Evolutionary conservation across 2,888 invertebrate species (phyloP).

Genomic region (Blastobasis lacticolella): DNA sequence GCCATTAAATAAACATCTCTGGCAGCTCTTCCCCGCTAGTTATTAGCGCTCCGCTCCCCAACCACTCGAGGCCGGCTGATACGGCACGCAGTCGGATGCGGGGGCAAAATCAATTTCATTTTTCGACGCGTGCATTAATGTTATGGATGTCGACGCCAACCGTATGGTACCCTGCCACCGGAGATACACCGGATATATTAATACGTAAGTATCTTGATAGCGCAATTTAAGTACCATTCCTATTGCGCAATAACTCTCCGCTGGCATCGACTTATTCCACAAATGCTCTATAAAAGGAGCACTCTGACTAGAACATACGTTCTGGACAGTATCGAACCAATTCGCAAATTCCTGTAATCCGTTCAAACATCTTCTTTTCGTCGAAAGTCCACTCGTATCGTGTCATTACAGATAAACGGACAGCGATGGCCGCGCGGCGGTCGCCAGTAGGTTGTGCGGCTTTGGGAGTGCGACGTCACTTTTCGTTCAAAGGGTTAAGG

Average conservation of each 20-base stretch:
- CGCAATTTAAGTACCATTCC: too few relatives aligned
- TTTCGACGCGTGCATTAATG: slow-evolving; percentile 69
- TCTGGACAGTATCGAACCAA: slow-evolving; percentile 12
- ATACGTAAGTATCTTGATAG: neutral
- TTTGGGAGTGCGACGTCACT: slow-evolving; percentile 3
- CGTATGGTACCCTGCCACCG: slow-evolving; percentile 12
- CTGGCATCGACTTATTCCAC: too few relatives aligned
- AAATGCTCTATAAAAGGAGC: too few relatives aligned
- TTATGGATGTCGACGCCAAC: slow-evolving; percentile 47
- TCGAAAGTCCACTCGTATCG: slow-evolving; percentile 61
- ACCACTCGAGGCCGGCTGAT: slow-evolving; percentile 63
- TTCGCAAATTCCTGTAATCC: slow-evolving; percentile 49
- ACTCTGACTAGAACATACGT: too few relatives aligned
- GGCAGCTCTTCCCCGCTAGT: slow-evolving; percentile 58
- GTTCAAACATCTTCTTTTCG: slow-evolving; percentile 51
- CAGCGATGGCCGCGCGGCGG: slow-evolving; percentile 5
- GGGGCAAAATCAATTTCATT: slow-evolving; percentile 70
- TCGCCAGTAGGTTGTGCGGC: slow-evolving; percentile 12
- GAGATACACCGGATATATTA: neutral
- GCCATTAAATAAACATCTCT: slow-evolving; percentile 73
- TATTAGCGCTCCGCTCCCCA: slow-evolving; percentile 64
- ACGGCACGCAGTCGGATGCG: slow-evolving; percentile 67
- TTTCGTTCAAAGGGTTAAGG: slow-evolving; percentile 23
- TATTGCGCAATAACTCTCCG: too few relatives aligned
- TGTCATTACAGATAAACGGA: slow-evolving; percentile 59